A percentile compares a stretch with the other conserved stretches of the same genome.
Conservation (phyloP, 1,140 invertebrate species). For the Cydia strobilella region DNA sequence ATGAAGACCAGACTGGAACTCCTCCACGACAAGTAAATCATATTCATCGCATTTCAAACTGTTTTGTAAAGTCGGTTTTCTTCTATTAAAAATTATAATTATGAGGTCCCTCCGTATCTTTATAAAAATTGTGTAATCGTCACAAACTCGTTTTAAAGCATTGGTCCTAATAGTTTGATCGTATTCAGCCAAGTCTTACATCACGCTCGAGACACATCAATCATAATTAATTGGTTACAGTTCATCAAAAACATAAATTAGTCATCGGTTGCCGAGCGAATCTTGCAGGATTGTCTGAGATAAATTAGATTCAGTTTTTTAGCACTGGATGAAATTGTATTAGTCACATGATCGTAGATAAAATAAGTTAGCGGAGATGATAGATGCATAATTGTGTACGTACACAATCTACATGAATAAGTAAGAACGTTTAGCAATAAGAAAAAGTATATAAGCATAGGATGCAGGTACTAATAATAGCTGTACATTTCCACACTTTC, state of each 20-base stretch:
- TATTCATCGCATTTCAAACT: too few relatives aligned
- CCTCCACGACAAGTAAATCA: too few relatives aligned
- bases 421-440: too few relatives aligned
- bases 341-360: slow-evolving; percentile 9
- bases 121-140: neutral
- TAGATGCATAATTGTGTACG: too few relatives aligned
- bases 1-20: too few relatives aligned
- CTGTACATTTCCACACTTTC: too few relatives aligned
- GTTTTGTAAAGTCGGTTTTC: too few relatives aligned
- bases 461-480: too few relatives aligned
- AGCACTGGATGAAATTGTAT: slow-evolving; percentile 18
- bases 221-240: slow-evolving; percentile 29
- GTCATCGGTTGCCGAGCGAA: slow-evolving; percentile 17
- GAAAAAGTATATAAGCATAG: too few relatives aligned
- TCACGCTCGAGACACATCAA: slow-evolving; percentile 27
- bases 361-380: neutral
- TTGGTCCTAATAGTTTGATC: slow-evolving; percentile 4
- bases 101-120: neutral
- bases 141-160: neutral
- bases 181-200: neutral
- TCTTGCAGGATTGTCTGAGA: slow-evolving; percentile 21
- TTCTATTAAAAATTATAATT: too few relatives aligned
- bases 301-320: slow-evolving; percentile 20
- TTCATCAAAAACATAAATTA: slow-evolving; percentile 25
- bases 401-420: too few relatives aligned